These are phyloP conservation scores for Enteromius paludinosus DNA, from an alignment of 2,797 vertebrate genomes.

Conservation along the genomic window DNA sequence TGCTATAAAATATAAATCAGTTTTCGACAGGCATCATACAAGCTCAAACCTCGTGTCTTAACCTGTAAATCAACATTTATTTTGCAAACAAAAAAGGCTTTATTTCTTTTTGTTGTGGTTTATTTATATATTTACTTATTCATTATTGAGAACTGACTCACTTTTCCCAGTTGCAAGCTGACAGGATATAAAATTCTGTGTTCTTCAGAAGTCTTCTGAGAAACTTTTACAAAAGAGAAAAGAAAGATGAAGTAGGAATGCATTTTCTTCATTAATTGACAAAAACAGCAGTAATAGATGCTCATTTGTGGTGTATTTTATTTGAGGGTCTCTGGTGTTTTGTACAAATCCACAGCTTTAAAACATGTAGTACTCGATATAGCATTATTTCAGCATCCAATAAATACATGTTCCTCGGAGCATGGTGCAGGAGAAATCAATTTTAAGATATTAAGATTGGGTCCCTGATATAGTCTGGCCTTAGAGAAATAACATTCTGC, in stretches of 20 bases:
- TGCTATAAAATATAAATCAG: not conserved
- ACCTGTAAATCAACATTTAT: constrained; percentile 5
- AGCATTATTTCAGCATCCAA: constrained; percentile 23
- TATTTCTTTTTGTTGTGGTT: not conserved
- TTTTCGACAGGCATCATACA: not conserved
- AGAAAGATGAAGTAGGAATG: not conserved
- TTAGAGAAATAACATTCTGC: constrained; percentile 7
- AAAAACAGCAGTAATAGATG: not conserved
- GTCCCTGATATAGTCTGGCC: constrained; percentile 16
- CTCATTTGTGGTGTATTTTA: constrained; percentile 15
- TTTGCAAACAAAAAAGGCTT: constrained; percentile 15
- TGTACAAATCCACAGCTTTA: not conserved
- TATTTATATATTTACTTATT: not conserved
- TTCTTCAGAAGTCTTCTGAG: not conserved
- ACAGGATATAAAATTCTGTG: not conserved
- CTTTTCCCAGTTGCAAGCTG: not conserved
- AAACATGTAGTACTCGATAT: not conserved
- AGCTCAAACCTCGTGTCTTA: not conserved
- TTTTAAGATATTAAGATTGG: constrained; percentile 21
- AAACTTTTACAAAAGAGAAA: constrained; percentile 1
- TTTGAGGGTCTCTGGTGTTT: constrained; percentile 4
- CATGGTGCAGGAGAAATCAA: constrained; percentile 24
- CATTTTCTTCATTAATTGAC: constrained; percentile 7
- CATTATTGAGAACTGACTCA: not conserved
- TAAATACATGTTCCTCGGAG: constrained; percentile 21